Percentiles rank a stretch among this genome's conserved stretches.
These are phyloP conservation scores for Typhlomys cinereus DNA, from an alignment of 2,113 vertebrate genomes.

Conservation along the genomic window DNA sequence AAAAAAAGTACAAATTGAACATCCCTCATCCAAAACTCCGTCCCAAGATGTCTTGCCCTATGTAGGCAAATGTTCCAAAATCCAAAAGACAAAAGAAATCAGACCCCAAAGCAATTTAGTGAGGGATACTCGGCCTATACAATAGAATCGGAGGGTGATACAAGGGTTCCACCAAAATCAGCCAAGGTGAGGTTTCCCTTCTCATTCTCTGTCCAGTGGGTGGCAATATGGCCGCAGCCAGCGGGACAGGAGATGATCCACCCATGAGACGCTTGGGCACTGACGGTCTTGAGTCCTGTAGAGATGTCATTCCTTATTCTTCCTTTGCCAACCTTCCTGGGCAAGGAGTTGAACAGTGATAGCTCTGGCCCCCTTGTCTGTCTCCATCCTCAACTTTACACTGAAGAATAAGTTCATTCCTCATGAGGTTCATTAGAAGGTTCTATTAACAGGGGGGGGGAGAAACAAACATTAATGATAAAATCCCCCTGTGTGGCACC, in stretches of 20 bases:
- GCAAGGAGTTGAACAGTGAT: background rate
- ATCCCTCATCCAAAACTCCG: background rate
- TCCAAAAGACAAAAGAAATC: background rate
- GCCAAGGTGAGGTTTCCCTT: background rate
- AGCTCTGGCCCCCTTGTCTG: background rate
- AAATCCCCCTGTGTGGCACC: too few species aligned
- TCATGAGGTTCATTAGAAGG: too few species aligned
- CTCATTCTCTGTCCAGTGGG: background rate
- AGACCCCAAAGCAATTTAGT: background rate
- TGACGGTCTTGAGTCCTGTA: background rate
- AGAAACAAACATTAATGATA: too few species aligned
- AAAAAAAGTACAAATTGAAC: background rate
- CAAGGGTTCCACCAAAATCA: background rate
- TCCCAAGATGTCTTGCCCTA: background rate
- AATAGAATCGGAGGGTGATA: background rate
- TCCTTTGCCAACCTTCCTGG: background rate
- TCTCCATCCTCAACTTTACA: conserved; percentile 13
- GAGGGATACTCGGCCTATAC: too few species aligned
- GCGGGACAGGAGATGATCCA: background rate
- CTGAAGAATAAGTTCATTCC: conserved; percentile 42
- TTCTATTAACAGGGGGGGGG: too few species aligned
- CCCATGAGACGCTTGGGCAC: rapidly evolving
- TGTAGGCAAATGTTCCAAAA: background rate
- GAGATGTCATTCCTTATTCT: background rate
- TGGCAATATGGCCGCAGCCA: rapidly evolving